These are phyloP conservation scores for Noctua comes DNA, from an alignment of 2,888 invertebrate species.

Conservation along the genomic window DNA sequence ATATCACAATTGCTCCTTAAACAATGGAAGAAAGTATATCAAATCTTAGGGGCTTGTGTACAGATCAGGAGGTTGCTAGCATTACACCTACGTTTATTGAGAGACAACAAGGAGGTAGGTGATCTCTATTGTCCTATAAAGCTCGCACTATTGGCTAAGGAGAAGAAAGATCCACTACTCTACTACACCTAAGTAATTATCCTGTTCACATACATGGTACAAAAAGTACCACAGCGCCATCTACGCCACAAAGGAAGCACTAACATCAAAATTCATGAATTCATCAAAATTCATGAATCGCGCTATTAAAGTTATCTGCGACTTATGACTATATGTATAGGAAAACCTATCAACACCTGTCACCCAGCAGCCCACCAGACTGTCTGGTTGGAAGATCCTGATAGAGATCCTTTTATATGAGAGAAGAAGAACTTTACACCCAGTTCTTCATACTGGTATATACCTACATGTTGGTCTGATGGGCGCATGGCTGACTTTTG, in stretches of 20 bases:
- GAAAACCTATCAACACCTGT: too few species aligned
- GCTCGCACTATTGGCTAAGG: too few species aligned
- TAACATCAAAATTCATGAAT: too few species aligned
- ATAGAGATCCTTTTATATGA: neutral
- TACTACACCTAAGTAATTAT: neutral
- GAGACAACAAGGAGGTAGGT: conserved; percentile 83
- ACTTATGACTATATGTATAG: too few species aligned
- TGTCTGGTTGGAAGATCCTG: neutral
- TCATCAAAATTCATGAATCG: too few species aligned
- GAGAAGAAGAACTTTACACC: neutral
- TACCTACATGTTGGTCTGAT: neutral
- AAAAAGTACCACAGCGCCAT: too few species aligned
- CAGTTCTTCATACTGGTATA: too few species aligned
- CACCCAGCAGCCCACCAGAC: neutral
- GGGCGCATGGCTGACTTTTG: neutral
- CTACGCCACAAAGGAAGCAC: too few species aligned
- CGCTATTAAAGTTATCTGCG: too few species aligned
- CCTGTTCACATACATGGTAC: neutral
- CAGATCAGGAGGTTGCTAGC: conserved; percentile 85
- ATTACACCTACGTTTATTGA: conserved; percentile 82
- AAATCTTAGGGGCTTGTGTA: conserved; percentile 77
- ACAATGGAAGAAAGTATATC: conserved; percentile 86
- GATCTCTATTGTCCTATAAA: neutral
- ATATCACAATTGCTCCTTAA: conserved; percentile 89
- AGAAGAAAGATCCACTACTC: neutral